Base-by-base conservation (phyloP, 1,140 invertebrate genomes). In the Diprion similis region DNA sequence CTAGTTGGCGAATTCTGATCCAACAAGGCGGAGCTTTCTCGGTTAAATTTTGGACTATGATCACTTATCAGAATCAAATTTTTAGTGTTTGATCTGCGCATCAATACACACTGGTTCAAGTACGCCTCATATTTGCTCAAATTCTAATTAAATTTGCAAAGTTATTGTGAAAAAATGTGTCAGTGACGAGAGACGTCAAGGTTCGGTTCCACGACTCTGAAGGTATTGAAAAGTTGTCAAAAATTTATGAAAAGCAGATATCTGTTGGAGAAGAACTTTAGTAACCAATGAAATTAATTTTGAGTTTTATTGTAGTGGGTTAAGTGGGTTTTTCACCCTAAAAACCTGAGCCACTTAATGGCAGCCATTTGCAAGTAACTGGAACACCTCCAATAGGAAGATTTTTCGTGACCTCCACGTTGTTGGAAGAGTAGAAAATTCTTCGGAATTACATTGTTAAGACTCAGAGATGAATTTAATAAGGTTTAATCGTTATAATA, bases 341-440 rank as follows among this genome's bases (percentile, higher is more conserved):
- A 17, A 59, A 59, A 59, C n/a, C 11, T 59, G 51, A 59, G 51
- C 11, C 51, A 59, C 51, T 59, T 59, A 59, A 59, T 11, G 51
- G 51, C 51, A 59, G 51, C 51, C 51, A 59, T 59, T 59, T 59
- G 51, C 51, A 59, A 59, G n/a, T 13, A 17, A 17, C 51, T 59
- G 51, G 51, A 59, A 59, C 11, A 59, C 11, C 11, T 59, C 51
- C n/a, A 17, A 17, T 59, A 17, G 51, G 51, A 59, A 15, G n/a
- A 59, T 59, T 59, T 59, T 59, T 59, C 51, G 51, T 59, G 2
- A 59, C 51, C n/a, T 59, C 51, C 51, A 59, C 51, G 51, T 59
- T 59, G 51, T 59, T 59, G 11, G 51, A 59, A 15, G 3, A 8
- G 7, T 15, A 13, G 51, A 59, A 59, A 59, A 1, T 59, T 59